Conservation (phyloP, 92 coral and sea anemone genomes). For the Galaxea fascicularis region DNA sequence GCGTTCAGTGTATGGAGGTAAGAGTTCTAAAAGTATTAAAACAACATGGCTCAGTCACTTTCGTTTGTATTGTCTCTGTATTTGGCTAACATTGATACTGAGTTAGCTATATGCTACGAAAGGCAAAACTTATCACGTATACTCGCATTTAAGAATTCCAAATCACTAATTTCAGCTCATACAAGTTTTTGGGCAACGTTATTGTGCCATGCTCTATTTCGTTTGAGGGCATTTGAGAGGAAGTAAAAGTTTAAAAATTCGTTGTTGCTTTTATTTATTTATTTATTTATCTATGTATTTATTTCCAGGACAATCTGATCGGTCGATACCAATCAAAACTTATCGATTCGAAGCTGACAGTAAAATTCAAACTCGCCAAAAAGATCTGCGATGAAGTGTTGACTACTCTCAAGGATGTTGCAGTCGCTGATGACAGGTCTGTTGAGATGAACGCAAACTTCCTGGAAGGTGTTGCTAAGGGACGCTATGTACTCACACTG, state of each 20-base stretch:
- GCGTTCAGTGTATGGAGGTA: slow-evolving; percentile 79
- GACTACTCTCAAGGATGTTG: not conserved
- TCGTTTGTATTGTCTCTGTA: not conserved
- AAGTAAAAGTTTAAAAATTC: not conserved
- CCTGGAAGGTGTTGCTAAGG: slow-evolving; percentile 59
- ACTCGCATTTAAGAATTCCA: not conserved
- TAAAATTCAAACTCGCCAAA: slow-evolving; percentile 26
- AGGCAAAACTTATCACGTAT: no score
- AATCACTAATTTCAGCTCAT: not conserved
- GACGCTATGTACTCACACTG: slow-evolving; percentile 44
- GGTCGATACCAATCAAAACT: slow-evolving; percentile 46
- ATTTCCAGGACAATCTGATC: slow-evolving; percentile 36
- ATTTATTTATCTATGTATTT: not conserved
- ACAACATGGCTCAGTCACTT: not conserved
- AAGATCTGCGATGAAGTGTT: slow-evolving; percentile 30
- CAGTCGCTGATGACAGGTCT: not conserved
- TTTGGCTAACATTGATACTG: not conserved
- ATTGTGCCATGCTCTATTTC: not conserved
- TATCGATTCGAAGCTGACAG: slow-evolving; percentile 15
- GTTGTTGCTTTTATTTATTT: not conserved
- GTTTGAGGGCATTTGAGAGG: not conserved
- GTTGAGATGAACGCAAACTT: slow-evolving; percentile 15
- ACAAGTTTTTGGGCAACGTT: not conserved
- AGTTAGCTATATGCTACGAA: no score
- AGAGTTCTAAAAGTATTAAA: no score